phyloP scores from a whole-genome alignment of 2,797 vertebrate genomes.

The Pachyuromys duprasi region DNA sequence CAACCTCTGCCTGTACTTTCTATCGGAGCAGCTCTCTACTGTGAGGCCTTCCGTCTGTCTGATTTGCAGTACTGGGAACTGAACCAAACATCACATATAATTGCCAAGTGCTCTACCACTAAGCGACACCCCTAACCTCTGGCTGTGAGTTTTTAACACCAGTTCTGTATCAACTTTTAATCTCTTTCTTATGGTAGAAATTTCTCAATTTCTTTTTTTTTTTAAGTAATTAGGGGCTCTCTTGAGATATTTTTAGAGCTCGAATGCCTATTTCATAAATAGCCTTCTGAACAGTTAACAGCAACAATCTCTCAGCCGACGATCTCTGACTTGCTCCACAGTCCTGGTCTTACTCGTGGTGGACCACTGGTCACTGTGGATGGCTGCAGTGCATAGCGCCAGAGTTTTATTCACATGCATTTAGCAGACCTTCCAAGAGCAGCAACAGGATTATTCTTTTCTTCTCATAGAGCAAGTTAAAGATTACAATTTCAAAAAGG shows the following conservation, averaged over 20 bases:
- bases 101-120: background rate
- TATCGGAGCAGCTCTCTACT: background rate
- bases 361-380: constrained; percentile 55
- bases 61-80: background rate
- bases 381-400: constrained; percentile 34
- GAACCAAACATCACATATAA: background rate
- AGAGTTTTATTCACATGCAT: constrained; percentile 86
- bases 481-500: constrained; percentile 73
- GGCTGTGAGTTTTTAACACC: constrained; percentile 10
- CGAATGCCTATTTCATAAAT: constrained; percentile 80
- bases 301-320: constrained; percentile 79
- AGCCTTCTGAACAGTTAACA: constrained; percentile 88
- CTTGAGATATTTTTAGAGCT: constrained; percentile 30
- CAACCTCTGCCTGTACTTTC: background rate
- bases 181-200: background rate
- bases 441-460: constrained; percentile 76
- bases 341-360: background rate
- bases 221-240: background rate
- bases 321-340: background rate
- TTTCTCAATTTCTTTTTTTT: background rate
- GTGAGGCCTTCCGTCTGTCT: background rate
- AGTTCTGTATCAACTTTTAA: background rate
- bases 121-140: background rate
- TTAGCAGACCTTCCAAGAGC: constrained; percentile 84
- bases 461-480: constrained; percentile 76